Evolutionary conservation across 2,888 invertebrate genomes (phyloP), one percentile per base, ranked within the genome.

Genomic region (Drosophila vallismaia): DNA sequence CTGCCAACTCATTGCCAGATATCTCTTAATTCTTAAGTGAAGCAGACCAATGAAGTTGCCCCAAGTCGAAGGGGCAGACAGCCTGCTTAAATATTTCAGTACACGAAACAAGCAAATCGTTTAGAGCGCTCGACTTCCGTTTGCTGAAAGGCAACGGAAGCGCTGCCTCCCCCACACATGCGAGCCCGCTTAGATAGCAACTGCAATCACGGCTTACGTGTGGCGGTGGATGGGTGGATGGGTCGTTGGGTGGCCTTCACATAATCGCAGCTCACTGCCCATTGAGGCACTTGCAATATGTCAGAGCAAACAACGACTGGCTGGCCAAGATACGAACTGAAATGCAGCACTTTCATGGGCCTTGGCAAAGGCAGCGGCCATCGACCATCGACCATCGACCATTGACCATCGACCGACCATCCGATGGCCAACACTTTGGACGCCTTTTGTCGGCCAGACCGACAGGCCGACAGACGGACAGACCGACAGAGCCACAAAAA

Each of bases 241-340:
- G 42, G 45, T 67, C 31, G 64, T 57, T 57, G 58, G 69, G 69
- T 75, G 60, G 71, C 58, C 42, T 59, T 70, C 71, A 80, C 74
- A 79, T 85, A 87, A 84, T 84, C 84, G 88, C 80, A 75, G 86
- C 86, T 74, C 73, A 85, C 83, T 84, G 86, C 66, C 88, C 79
- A 87, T 85, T 73, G 74, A 74, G 76, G 78, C 84, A 88, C 76
- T 83, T 78, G 88, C 88, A 88, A 84, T 84, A 83, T 88, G 84
- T 88, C 88, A 75, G 88, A 52, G 57, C 57, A 66, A 74, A 45
- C 59, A 36, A 56, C 57, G 59, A 71, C 81, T 77, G 76, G 84
- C 76, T 69, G 72, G 69, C 75, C 80, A 80, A 83, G 81, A 86
- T 81, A 84, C 71, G 72, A 75, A 50, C 74, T 26, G 49, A 71